Evolutionary conservation across 2,113 vertebrate genomes (phyloP), one percentile per base, ranked within the genome.

Genomic region (Perca schrenkii): DNA sequence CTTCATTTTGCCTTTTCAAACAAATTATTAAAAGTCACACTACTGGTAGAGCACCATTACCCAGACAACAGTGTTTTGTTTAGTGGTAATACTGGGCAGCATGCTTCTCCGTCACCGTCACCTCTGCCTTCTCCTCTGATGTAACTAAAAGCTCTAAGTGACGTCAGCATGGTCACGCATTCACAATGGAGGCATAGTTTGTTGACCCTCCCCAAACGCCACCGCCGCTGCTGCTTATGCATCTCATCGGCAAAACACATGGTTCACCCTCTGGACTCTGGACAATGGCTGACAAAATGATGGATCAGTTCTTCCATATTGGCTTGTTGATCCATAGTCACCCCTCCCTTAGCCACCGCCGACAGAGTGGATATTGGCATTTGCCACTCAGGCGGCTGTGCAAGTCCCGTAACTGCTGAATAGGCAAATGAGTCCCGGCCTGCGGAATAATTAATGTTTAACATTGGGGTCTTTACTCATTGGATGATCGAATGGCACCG

Each of bases 241-340:
- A 85, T 88, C 89, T 95, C 95, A 96, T 97, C 96, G 96, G 87
- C 93, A 97, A 93, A 89, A 90, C 94, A 93, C 85, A 84, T 77
- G 77, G 82, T 85, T 87, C 90, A 84, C 77, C 89, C 85, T 93
- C 75, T 65, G 90, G 95, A 94, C 94, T 93, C 76, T 63, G 90
- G 95, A 95, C 94, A 95, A 94, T 34, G 92, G 88, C 90, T 96
- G 97, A 97, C 97, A 97, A 93, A 89, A 95, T 98, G 97, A 98
- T 97, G 94, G 95, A 98, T 98, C 93, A 88, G 94, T 96, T 96
- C 95, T 94, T 94, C 92, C 87, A 86, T 94, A 96, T 96, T 95
- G 97, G 95, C 95, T 95, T 96, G 94, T 95, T 97, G 96, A 97
- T 97, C 95, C 95, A 96, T 95, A 95, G 93, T 86, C 94, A 77